phyloP scores from a whole-genome alignment of 2,888 invertebrate genomes.

The Cistogaster globosa region DNA sequence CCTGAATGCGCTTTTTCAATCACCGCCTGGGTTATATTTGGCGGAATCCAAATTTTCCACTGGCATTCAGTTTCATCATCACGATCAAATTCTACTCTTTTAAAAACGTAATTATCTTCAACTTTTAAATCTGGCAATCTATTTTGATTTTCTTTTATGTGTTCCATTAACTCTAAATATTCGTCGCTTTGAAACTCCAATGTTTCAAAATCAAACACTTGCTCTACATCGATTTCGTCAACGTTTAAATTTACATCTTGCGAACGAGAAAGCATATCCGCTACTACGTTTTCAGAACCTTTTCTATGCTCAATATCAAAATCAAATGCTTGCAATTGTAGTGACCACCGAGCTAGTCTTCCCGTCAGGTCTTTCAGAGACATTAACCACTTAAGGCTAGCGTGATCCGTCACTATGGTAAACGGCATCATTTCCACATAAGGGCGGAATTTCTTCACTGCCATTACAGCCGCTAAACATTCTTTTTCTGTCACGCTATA shows the following conservation, averaged over 20 bases:
- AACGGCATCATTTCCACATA: background rate
- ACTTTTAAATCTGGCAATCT: too few relatives aligned
- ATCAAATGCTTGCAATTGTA: conserved; percentile 23
- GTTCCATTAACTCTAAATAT: too few relatives aligned
- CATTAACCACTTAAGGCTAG: background rate
- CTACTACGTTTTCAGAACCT: conserved; percentile 19
- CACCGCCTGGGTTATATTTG: conserved; percentile 2
- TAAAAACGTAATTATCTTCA: too few relatives aligned
- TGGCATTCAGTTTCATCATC: background rate
- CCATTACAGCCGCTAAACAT: background rate
- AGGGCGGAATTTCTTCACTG: background rate
- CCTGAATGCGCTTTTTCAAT: too few relatives aligned
- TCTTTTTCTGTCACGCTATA: background rate
- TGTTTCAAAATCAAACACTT: conserved; percentile 12
- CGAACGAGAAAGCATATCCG: conserved; percentile 21
- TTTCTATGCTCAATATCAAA: conserved; percentile 16
- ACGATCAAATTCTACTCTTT: background rate
- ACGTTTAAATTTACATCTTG: background rate
- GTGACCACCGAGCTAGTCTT: conserved; percentile 41
- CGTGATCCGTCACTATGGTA: background rate
- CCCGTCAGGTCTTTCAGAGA: background rate
- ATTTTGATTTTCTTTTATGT: too few relatives aligned
- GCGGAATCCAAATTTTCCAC: background rate
- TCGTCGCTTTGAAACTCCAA: too few relatives aligned
- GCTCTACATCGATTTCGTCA: background rate